phyloP scores from a whole-genome alignment of 1,140 invertebrate genomes.

The Hyles euphorbiae region DNA sequence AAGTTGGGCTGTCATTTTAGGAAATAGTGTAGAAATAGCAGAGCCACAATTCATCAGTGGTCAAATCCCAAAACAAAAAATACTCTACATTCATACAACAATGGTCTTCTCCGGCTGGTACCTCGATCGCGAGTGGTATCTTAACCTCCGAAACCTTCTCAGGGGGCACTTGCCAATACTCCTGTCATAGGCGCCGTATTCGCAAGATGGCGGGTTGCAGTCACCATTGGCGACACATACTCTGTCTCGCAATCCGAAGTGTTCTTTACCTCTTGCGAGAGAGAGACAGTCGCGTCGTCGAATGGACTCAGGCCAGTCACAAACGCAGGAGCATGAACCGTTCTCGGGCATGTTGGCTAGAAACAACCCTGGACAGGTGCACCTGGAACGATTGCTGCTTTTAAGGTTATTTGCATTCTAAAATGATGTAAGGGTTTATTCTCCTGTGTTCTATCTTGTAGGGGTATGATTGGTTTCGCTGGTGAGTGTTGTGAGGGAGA shows the following conservation, averaged over 20 bases:
- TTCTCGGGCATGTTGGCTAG: conserved; percentile 75
- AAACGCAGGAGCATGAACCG: conserved; percentile 82
- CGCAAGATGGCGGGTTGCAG: conserved; percentile 80
- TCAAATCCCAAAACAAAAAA: too few relatives aligned
- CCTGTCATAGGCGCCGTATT: conserved; percentile 81
- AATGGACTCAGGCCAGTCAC: conserved; percentile 72
- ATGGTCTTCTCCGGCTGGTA: conserved; percentile 28
- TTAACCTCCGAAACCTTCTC: conserved; percentile 40
- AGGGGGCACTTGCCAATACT: conserved; percentile 80
- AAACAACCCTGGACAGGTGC: conserved; percentile 84
- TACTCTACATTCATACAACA: conserved; percentile 15
- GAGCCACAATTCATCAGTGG: too few relatives aligned
- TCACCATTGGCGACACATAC: conserved; percentile 80
- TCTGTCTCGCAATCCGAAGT: conserved; percentile 81
- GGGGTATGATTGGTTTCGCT: too few relatives aligned
- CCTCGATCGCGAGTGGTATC: conserved; percentile 28
- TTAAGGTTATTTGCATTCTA: too few relatives aligned
- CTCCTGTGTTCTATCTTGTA: too few relatives aligned
- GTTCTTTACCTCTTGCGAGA: conserved; percentile 81
- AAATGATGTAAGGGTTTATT: too few relatives aligned
- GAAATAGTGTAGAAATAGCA: too few relatives aligned
- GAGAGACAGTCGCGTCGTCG: conserved; percentile 81
- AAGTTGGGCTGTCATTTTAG: too few relatives aligned
- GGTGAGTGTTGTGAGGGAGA: too few relatives aligned
- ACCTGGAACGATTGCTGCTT: conserved; percentile 70